Evolutionary conservation across 2,797 vertebrate genomes (phyloP).

Genomic region (Brachymystax lenok): DNA sequence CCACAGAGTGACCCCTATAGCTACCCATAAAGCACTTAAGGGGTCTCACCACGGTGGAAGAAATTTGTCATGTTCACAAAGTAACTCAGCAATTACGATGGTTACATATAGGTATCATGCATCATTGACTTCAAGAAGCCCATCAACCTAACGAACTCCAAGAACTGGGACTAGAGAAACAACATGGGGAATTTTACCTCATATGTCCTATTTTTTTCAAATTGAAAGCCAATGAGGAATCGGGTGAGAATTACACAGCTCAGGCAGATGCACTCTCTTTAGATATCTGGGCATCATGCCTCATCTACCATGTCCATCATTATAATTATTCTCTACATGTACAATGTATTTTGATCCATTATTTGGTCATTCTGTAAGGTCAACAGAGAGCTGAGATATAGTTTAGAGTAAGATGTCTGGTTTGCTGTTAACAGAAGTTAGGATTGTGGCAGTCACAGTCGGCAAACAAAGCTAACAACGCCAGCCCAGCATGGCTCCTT

Average conservation of each 20-base stretch:
- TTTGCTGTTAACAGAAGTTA: neutral
- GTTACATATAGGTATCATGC: constrained; percentile 70
- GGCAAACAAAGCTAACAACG: neutral
- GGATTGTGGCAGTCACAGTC: neutral
- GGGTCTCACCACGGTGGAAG: constrained; percentile 55
- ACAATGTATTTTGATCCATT: neutral
- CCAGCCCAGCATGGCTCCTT: neutral
- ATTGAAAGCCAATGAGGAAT: constrained; percentile 39
- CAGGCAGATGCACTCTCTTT: neutral
- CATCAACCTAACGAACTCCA: constrained; percentile 66
- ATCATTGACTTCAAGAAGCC: constrained; percentile 68
- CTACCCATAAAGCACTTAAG: constrained; percentile 61
- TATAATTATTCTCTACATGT: neutral
- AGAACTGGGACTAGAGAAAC: constrained; percentile 55
- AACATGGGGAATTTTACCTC: constrained; percentile 56
- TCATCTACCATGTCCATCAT: neutral
- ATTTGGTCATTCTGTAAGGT: neutral
- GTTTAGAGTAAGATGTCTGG: neutral
- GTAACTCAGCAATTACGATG: constrained; percentile 71
- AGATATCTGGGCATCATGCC: no score
- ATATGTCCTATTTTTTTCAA: constrained; percentile 28
- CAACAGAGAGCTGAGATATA: neutral
- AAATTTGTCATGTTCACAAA: constrained; percentile 71
- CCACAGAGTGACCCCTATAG: constrained; percentile 60
- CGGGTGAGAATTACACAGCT: neutral